A percentile compares a stretch with the other conserved stretches of the same genome.
phyloP scores from a whole-genome alignment of 2,797 vertebrate genomes.

The Syndactyla subalaris region DNA sequence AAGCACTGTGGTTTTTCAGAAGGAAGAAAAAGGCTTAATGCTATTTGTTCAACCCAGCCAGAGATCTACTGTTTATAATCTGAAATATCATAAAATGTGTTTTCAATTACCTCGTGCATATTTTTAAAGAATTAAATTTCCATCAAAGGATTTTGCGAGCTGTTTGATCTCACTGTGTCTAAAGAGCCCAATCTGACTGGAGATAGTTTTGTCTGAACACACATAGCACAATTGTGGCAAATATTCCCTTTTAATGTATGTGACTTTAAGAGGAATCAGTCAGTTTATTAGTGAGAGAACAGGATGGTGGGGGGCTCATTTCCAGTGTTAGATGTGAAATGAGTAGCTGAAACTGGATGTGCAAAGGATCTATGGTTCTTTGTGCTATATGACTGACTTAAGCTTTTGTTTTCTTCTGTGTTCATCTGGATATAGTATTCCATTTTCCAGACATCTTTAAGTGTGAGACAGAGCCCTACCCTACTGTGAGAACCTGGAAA shows the following conservation, averaged over 20 bases:
- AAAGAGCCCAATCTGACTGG: conserved; percentile 40
- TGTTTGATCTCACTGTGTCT: conserved; percentile 71
- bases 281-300: background rate
- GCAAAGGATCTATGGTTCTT: background rate
- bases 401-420: background rate
- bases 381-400: background rate
- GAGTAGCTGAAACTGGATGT: background rate
- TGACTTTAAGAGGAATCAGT: conserved; percentile 17
- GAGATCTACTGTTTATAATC: conserved; percentile 62
- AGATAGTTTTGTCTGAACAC: conserved; percentile 49
- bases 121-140: conserved; percentile 76
- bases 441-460: background rate
- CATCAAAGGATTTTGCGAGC: conserved; percentile 73
- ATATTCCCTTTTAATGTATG: conserved; percentile 10
- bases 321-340: background rate
- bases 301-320: background rate
- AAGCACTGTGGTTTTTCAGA: conserved; percentile 56
- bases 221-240: conserved; percentile 2
- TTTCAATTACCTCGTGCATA: conserved; percentile 74
- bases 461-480: background rate
- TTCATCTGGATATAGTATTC: background rate
- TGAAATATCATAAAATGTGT: conserved; percentile 67
- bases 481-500: background rate
- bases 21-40: conserved; percentile 54
- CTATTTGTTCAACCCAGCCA: conserved; percentile 65